Evolutionary conservation across 2,797 vertebrate genomes (phyloP), one percentile per base, ranked within the genome.

Genomic region (Philypnodon macrostomus): DNA sequence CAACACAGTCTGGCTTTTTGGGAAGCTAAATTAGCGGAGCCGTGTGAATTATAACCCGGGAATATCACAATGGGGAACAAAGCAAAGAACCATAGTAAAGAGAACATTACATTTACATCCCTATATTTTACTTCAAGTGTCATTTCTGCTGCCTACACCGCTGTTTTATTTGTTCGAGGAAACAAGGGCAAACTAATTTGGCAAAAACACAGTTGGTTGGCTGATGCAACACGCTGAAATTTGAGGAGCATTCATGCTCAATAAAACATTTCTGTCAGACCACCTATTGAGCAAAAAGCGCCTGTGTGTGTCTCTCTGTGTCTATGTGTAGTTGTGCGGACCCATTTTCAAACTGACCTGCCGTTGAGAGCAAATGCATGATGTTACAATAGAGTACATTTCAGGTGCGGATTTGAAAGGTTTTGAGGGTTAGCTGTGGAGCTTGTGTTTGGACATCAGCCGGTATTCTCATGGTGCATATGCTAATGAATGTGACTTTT

Each of bases 211-310:
- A 70, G 68, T 80, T 61, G 74, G 67, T 67, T 73, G 75, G 75
- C 79, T 90, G 89, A 90, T 88, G 87, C 85, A 90, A 90, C 63
- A 56, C 55, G 35, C 48, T 75, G 88, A 88, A 88, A 89, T 85
- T 81, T 83, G 70, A 58, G 79, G 67, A 56, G 77, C 75, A 80
- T 77, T 79, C 75, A 80, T 76, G 77, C 78, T 77, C 84, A 85
- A 83, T 80, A 80, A 88, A 83, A 72, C 79, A 78, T 79, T 79
- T 80, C 70, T 81, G 72, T 78, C 75, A 74, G 75, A 79, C 82
- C 79, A 84, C 81, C 81, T 81, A 79, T 79, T 62, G 81, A 65
- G 81, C 51, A 47, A 24, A 34, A 47, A 47, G 45, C 45, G 18
- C 30, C 8, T 14, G 18, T 47, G 45, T 51, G 53, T 59, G 61